Evolutionary conservation across 2,888 invertebrate genomes (phyloP), one percentile per base, ranked within the genome.

Genomic region (Noctua janthina): DNA sequence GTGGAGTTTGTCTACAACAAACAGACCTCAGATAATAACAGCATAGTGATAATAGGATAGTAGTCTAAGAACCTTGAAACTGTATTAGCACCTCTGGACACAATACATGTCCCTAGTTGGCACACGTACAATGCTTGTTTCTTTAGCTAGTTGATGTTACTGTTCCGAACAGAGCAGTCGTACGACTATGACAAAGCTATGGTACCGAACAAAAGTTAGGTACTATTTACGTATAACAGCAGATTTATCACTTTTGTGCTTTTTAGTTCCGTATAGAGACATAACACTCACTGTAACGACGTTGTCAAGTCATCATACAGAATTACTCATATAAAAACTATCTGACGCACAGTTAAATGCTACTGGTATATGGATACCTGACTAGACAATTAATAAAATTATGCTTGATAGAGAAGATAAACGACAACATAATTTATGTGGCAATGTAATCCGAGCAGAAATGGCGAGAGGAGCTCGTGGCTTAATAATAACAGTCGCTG

Each of bases 51-150:
- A 49, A 15, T 83, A 75, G 91, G 91, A 89, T 89, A 90, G 90
- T 35, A 51, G 49, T 51, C 49, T 51, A 51, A 5, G 49, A 51
- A 51, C 15, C 49, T 51, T 51, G 49, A 51, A 5, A 15, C 15
- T 51, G 49, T 51, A 6, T 70, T 67, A 82, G n/a, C 56, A 69
- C 5, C 39, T 39, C 39, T 39, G 39, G 39, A 39, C 39, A 39
- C 39, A 39, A 39, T 39, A 39, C 39, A 66, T 80, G 56, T 76
- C 75, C 51, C 81, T 66, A 84, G 76, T 92, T 91, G 90, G 90
- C 90, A 90, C 83, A 85, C 66, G 71, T 91, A 90, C 91, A 92
- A 89, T 88, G 90, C 90, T 84, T 49, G 86, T 80, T 90, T 90
- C 84, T 89, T 91, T 86, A 54, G 76, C 29, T 46, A 66, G 76